phyloP scores from a whole-genome alignment of 2,113 vertebrate species.

The Toxotes jaculatrix region DNA sequence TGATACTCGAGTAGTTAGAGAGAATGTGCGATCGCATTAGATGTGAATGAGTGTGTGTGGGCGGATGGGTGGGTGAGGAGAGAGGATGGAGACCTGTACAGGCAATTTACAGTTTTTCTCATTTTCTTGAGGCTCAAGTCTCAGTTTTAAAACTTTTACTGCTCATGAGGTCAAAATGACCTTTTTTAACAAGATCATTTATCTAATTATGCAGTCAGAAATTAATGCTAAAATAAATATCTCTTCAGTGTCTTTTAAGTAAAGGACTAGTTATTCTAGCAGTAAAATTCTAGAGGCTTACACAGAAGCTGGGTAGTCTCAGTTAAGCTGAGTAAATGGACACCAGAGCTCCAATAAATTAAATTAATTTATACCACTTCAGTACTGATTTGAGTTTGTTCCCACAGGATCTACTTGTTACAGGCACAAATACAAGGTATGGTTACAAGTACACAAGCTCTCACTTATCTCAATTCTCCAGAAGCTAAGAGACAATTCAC shows the following conservation, averaged over 20 bases:
- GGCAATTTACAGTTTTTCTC: neutral
- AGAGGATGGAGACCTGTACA: neutral
- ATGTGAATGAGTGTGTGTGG: neutral
- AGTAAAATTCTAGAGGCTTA: neutral
- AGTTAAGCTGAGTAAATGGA: constrained; percentile 3
- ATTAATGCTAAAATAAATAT: neutral
- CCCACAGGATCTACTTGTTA: constrained; percentile 6
- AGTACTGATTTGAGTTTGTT: constrained; percentile 11
- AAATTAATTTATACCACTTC: constrained; percentile 22
- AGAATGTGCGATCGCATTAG: neutral
- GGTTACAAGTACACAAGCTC: neutral
- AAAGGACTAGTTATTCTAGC: neutral
- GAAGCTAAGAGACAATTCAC: constrained; percentile 28
- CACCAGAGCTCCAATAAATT: neutral
- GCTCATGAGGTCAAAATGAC: neutral
- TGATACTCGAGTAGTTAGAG: neutral
- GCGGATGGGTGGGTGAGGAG: neutral
- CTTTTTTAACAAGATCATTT: neutral
- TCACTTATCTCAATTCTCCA: constrained; percentile 33
- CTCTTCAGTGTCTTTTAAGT: neutral
- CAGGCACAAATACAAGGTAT: neutral
- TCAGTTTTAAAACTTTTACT: neutral
- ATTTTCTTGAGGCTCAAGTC: neutral
- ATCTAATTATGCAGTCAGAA: neutral
- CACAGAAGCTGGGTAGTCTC: neutral